phyloP scores from a whole-genome alignment of 2,888 invertebrate genomes.

The Eupithecia vulgata region DNA sequence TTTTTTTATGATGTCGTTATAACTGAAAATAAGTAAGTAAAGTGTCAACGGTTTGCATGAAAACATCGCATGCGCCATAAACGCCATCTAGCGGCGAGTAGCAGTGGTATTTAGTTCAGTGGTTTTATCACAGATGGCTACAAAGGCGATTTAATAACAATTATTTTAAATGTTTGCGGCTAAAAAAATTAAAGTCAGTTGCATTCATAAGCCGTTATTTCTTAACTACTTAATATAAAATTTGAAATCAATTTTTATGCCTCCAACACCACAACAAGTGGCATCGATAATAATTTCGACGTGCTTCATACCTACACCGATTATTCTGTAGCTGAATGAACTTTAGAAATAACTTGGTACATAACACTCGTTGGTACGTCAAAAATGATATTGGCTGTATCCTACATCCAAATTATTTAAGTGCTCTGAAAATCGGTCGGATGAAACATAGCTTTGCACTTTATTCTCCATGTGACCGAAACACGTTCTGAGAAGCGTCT shows the following conservation, averaged over 20 bases:
- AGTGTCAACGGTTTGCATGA: not conserved
- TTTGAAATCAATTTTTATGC: not conserved
- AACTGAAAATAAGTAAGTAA: not conserved
- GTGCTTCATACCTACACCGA: not conserved
- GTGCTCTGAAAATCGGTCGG: not conserved
- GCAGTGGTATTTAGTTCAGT: slow-evolving; percentile 56
- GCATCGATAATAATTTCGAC: not conserved
- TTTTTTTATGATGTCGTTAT: not conserved
- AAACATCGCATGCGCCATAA: not conserved
- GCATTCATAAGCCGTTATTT: not conserved
- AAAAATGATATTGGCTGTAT: not conserved
- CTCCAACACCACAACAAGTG: not conserved
- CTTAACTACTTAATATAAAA: not conserved
- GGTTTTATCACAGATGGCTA: slow-evolving; percentile 62
- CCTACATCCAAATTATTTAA: not conserved
- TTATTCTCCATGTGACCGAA: slow-evolving; percentile 39
- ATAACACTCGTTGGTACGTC: not conserved
- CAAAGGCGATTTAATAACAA: slow-evolving; percentile 15
- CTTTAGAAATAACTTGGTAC: not conserved
- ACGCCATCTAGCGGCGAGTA: slow-evolving; percentile 70
- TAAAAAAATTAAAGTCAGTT: too few species aligned
- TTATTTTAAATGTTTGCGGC: not conserved
- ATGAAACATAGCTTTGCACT: slow-evolving; percentile 8
- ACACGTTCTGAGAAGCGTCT: slow-evolving; percentile 61
- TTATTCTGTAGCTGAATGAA: not conserved